These are phyloP conservation scores for Lordiphosa stackelbergi DNA, from an alignment of 1,140 invertebrate genomes.

Conservation along the genomic window DNA sequence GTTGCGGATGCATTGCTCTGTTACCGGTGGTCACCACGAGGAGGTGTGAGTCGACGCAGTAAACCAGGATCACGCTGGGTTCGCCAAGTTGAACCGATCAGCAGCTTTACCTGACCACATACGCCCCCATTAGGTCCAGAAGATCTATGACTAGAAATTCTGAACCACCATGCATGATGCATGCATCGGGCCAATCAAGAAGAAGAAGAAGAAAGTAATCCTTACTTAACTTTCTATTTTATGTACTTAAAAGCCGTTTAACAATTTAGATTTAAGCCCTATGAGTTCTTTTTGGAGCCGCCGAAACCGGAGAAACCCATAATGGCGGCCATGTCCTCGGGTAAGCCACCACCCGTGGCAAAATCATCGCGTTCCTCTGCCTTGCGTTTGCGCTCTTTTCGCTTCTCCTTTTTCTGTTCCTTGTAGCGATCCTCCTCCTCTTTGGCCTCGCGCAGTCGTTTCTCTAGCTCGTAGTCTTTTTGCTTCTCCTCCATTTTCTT, in stretches of 20 bases:
- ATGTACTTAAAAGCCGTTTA: slow-evolving; percentile 17
- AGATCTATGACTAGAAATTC: too few species aligned
- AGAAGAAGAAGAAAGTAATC: too few species aligned
- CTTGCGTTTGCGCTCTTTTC: slow-evolving; percentile 94
- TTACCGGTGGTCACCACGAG: too few species aligned
- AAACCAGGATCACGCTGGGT: too few species aligned
- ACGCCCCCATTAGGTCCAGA: too few species aligned
- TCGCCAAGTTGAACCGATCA: too few species aligned
- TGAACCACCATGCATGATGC: too few species aligned
- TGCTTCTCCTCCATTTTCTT: slow-evolving; percentile 96
- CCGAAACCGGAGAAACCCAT: slow-evolving; percentile 99
- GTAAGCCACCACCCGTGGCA: slow-evolving; percentile 80
- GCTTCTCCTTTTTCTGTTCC: slow-evolving; percentile 93
- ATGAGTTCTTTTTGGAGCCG: slow-evolving; percentile 86
- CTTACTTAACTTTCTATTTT: slow-evolving; percentile 23
- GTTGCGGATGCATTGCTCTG: too few species aligned
- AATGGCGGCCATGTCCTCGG: slow-evolving; percentile 91
- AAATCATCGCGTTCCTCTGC: slow-evolving; percentile 84
- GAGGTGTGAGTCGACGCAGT: too few species aligned
- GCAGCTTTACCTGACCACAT: too few species aligned
- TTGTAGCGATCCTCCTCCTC: slow-evolving; percentile 98
- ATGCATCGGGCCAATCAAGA: too few species aligned
- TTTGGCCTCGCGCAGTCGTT: slow-evolving; percentile 93
- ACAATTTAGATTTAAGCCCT: slow-evolving; percentile 24
- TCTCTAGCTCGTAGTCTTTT: slow-evolving; percentile 96